These are phyloP conservation scores for Agapetus fuscipes DNA, from an alignment of 2,888 invertebrate genomes.

Conservation along the genomic window DNA sequence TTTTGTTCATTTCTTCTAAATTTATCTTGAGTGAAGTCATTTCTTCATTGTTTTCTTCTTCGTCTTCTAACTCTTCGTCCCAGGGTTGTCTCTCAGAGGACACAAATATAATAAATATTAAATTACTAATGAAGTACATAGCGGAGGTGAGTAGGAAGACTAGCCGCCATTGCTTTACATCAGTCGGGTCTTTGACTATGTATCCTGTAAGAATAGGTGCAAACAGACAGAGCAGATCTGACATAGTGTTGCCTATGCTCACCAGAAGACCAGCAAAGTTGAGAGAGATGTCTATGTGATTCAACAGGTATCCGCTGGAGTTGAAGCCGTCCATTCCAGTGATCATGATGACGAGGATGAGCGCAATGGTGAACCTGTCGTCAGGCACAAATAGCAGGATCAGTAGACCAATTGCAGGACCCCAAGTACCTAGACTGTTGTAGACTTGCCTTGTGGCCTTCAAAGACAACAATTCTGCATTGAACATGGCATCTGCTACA, in stretches of 20 bases:
- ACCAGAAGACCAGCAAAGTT: slow-evolving; percentile 14
- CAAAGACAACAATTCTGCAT: neutral
- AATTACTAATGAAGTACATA: slow-evolving; percentile 4
- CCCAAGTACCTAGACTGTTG: slow-evolving; percentile 8
- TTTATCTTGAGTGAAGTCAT: too few species aligned
- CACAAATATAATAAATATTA: slow-evolving; percentile 12
- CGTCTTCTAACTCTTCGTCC: slow-evolving; percentile 8
- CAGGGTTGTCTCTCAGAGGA: slow-evolving; percentile 10
- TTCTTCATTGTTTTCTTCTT: neutral
- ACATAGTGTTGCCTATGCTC: slow-evolving; percentile 4
- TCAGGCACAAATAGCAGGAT: slow-evolving; percentile 5
- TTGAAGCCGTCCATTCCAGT: slow-evolving; percentile 4
- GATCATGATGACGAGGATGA: slow-evolving; percentile 5
- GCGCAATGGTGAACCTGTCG: slow-evolving; percentile 2
- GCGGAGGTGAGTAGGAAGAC: slow-evolving; percentile 8
- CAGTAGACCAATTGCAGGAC: slow-evolving; percentile 4
- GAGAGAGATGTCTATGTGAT: slow-evolving; percentile 15
- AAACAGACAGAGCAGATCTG: slow-evolving; percentile 1
- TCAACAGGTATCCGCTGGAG: slow-evolving; percentile 10
- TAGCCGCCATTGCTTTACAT: slow-evolving; percentile 12
- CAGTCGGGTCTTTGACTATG: slow-evolving; percentile 10
- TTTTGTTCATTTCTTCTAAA: too few species aligned
- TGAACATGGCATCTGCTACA: slow-evolving; percentile 8
- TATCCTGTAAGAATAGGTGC: slow-evolving; percentile 11
- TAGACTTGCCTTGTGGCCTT: neutral